A percentile compares a stretch with the other conserved stretches of the same genome.
phyloP scores from a whole-genome alignment of 2,888 invertebrate genomes.

The Hypomecis punctinalis region DNA sequence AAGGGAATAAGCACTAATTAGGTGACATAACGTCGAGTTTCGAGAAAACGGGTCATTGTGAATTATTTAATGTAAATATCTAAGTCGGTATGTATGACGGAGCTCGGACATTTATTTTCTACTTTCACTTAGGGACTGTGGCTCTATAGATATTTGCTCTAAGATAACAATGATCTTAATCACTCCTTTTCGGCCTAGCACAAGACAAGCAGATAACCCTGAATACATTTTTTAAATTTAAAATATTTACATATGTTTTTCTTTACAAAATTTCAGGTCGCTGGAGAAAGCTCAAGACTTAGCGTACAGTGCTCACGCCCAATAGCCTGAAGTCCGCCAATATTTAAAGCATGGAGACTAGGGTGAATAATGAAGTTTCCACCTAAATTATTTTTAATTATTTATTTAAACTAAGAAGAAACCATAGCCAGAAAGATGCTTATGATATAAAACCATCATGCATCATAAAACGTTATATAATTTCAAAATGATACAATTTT shows the following conservation, averaged over 20 bases:
- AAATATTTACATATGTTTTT: neutral
- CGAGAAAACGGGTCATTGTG: no score
- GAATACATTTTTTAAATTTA: neutral
- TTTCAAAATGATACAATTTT: conserved; percentile 15
- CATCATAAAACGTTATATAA: conserved; percentile 11
- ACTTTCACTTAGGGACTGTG: no score
- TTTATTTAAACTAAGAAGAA: conserved; percentile 32
- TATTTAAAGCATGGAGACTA: conserved; percentile 45
- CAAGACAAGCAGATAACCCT: no score
- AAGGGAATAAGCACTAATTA: no score
- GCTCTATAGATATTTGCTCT: no score
- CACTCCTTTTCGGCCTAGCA: no score
- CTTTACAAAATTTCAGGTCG: conserved; percentile 66
- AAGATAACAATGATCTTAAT: no score
- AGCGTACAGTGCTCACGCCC: conserved; percentile 86
- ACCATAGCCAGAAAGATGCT: conserved; percentile 5
- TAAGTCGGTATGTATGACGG: no score
- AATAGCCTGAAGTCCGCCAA: conserved; percentile 70
- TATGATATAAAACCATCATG: conserved; percentile 16
- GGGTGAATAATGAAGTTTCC: conserved; percentile 45
- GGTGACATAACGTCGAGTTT: no score
- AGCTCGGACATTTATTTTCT: no score
- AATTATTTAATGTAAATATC: no score
- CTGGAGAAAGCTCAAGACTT: conserved; percentile 83
- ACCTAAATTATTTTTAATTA: conserved; percentile 41